Evolutionary conservation across 2,888 invertebrate species (phyloP), one percentile per base, ranked within the genome.

Genomic region (Clivina fossor): DNA sequence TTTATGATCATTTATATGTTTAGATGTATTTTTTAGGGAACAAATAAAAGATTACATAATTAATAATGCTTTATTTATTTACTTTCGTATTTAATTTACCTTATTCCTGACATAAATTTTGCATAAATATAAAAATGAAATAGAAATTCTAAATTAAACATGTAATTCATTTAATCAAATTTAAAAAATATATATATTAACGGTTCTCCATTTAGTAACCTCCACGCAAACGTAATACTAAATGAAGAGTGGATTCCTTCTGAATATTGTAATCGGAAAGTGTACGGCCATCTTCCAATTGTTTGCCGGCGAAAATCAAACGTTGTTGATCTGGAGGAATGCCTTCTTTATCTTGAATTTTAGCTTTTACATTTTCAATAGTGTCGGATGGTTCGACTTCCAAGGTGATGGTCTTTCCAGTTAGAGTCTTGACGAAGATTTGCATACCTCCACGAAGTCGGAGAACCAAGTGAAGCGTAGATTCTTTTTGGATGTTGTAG

Each of bases 401-500:
- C 1, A 78, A 60, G 0, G 78, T 77, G 60, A 79, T 80, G 30
- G 80, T 80, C 63, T 80, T 80, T 2, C 80, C 79, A 15, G 79
- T 80, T 8, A 79, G 64, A 1, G 79, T 80, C 63, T 80, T 80
- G 2, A 75, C 78, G 70, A 74, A 78, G 68, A 85, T 81, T 73
- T 86, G 80, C 73, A 85, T 84, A 61, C 83, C 84, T 63, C 83
- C 84, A 57, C 83, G 73, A 71, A 83, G 85, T 76, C 94, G 87
- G 59, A 95, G 81, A 59, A 94, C 93, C 78, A 90, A 82, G 74
- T 94, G 93, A 61, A 95, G 83, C 1, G 94, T 95, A 0, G 93
- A 93, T 74, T 92, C 92, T 74, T 92, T 92, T 71, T 93, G 92
- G 68, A 93, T 92, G 69, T 92, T 92, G 75, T 92, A 92, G 73